Percentiles rank a stretch among this genome's conserved stretches.
Evolutionary conservation across 1,140 invertebrate genomes (phyloP).

Genomic region (Argopecten irradians): DNA sequence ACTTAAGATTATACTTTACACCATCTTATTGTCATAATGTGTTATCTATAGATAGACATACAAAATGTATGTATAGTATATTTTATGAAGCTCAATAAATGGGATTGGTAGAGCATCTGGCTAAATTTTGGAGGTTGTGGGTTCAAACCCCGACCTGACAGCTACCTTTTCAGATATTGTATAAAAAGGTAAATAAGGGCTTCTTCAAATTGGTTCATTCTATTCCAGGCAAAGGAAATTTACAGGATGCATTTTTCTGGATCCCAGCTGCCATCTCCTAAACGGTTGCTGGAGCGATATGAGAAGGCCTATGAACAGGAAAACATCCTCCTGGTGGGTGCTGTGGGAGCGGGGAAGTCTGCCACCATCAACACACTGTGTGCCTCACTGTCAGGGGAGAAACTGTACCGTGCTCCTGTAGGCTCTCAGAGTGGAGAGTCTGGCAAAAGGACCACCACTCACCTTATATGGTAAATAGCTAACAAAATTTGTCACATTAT

Average conservation of each 20-base stretch:
- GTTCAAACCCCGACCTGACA: too few species aligned
- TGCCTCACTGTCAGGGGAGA: conserved; percentile 45
- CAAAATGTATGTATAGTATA: too few species aligned
- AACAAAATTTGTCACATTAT: background rate
- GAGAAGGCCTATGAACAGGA: background rate
- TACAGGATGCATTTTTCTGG: background rate
- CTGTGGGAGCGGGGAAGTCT: conserved; percentile 48
- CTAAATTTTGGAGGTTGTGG: too few species aligned
- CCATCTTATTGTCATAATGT: too few species aligned
- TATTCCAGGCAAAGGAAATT: background rate
- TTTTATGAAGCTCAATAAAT: too few species aligned
- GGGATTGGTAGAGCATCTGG: too few species aligned
- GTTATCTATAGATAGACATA: too few species aligned
- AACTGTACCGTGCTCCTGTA: conserved; percentile 45
- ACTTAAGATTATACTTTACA: too few species aligned
- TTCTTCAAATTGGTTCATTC: background rate
- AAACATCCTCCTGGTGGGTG: conserved; percentile 47
- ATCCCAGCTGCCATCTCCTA: conserved; percentile 41
- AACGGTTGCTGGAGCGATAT: conserved; percentile 46
- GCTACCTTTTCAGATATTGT: too few species aligned
- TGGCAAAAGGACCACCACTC: conserved; percentile 44
- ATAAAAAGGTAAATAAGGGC: too few species aligned
- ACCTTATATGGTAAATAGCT: conserved; percentile 47
- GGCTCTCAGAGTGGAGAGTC: conserved; percentile 25
- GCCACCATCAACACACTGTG: conserved; percentile 49